These are phyloP conservation scores for Rafetus swinhoei DNA, from an alignment of 2,113 vertebrate genomes.

Conservation along the genomic window DNA sequence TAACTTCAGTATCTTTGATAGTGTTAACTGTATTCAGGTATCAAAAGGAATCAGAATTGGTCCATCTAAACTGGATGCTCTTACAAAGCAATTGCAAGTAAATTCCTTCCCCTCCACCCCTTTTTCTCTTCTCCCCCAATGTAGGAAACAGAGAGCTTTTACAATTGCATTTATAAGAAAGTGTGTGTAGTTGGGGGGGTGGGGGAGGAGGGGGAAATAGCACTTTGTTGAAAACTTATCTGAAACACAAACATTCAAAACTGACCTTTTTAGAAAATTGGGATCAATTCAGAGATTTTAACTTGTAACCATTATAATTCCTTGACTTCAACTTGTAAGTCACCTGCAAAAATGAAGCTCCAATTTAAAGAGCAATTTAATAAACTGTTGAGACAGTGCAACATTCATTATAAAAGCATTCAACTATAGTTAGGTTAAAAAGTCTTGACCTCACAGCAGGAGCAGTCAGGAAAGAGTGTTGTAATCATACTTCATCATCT, in stretches of 20 bases:
- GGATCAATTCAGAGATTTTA: background rate
- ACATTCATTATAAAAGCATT: conserved; percentile 20
- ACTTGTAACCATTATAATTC: background rate
- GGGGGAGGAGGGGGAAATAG: background rate
- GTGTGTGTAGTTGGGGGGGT: background rate
- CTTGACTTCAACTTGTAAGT: background rate
- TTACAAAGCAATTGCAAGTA: background rate
- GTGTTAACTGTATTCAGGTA: background rate
- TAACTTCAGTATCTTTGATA: background rate
- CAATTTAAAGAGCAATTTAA: conserved; percentile 23
- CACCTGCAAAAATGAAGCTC: background rate
- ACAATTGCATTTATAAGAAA: background rate
- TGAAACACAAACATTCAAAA: background rate
- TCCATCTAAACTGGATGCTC: background rate
- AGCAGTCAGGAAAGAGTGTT: conserved; percentile 32
- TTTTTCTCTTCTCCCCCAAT: background rate
- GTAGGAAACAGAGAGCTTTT: background rate
- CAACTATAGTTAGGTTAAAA: conserved; percentile 6
- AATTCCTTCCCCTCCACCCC: background rate
- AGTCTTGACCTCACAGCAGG: conserved; percentile 37
- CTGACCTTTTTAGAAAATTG: background rate
- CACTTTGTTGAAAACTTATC: background rate
- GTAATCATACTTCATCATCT: conserved; percentile 11
- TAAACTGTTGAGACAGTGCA: background rate
- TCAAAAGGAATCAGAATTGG: background rate